Base-by-base conservation (phyloP, 2,797 vertebrate species). In the Phoxinus dragarum region DNA sequence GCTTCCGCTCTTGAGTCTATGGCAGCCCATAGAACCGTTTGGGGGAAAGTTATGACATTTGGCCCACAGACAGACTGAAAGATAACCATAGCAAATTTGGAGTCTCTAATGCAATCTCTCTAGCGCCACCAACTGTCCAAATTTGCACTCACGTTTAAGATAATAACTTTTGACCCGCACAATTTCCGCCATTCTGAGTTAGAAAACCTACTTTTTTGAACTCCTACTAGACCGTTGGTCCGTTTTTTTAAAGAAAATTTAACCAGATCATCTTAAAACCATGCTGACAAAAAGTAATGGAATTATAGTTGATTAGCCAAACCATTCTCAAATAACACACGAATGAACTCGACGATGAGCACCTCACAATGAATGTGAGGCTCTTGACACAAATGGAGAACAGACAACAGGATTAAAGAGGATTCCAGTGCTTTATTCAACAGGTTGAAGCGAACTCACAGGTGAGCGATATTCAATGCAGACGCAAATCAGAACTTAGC, bases 251-350 rank as follows among this genome's bases (percentile, higher is more conserved):
- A 23, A 0, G 21, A 23, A 23, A 23, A 23, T 56, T 9, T 2
- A 56, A 23, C 7, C 54, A 59, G 9, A 56, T 9, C 19, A 23
- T 56, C 54, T 59, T 59, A 9, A 59, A 9, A 11, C 21, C 21
- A n/a, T n/a, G 54, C 1, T 1, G 4, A n/a, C 56, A 10, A n/a
- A 56, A 59, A 4, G 8, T 56, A 7, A 56, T 9, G 54, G 21
- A 56, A 59, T 59, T 23, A 4, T n/a, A 59, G 54, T n/a, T 59
- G 21, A 23, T 59, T 59, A 4, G 1, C 23, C 54, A n/a, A 59
- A 59, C 23, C 23, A 0, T n/a, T 59, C 9, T 56, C 3, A 3
- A 56, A 23, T 23, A 56, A 23, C 21, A 0, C 3, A 0, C 2
- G 0, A 10, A 56, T 1, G 0, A 23, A 59, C 23, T 56, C 3